Percentiles rank a stretch among this genome's conserved stretches.
phyloP scores from a whole-genome alignment of 2,113 vertebrate genomes.

The Alethe castanea region DNA sequence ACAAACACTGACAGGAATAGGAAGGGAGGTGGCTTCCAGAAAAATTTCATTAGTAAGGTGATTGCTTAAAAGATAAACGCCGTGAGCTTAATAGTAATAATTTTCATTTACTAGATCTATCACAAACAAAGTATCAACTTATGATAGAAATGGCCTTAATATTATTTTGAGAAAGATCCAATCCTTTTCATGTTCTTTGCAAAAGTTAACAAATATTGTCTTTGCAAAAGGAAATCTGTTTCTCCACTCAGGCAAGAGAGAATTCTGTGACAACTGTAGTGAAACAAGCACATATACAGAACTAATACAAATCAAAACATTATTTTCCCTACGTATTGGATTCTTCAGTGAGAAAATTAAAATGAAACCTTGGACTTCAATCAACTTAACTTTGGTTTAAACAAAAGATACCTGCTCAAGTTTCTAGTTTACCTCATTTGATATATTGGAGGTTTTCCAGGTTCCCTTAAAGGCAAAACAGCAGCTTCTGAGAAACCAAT shows the following conservation, averaged over 20 bases:
- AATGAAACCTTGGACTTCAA: not conserved
- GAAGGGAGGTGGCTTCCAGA: slow-evolving; percentile 35
- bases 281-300: not conserved
- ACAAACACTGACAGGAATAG: not conserved
- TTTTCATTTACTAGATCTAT: not conserved
- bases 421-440: not conserved
- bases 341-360: not conserved
- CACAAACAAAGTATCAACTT: not conserved
- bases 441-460: not conserved
- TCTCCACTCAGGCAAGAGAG: not conserved
- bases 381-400: not conserved
- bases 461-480: not conserved
- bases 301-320: not conserved
- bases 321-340: not conserved
- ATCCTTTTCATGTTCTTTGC: not conserved
- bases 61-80: not conserved
- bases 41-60: slow-evolving; percentile 4
- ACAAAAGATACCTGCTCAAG: not conserved
- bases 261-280: not conserved
- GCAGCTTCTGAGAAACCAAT: not conserved
- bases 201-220: not conserved
- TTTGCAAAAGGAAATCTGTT: not conserved
- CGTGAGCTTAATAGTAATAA: not conserved
- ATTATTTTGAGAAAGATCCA: not conserved
- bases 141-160: not conserved